Conservation (phyloP, 2,888 invertebrate species). For the Trilocha varians region DNA sequence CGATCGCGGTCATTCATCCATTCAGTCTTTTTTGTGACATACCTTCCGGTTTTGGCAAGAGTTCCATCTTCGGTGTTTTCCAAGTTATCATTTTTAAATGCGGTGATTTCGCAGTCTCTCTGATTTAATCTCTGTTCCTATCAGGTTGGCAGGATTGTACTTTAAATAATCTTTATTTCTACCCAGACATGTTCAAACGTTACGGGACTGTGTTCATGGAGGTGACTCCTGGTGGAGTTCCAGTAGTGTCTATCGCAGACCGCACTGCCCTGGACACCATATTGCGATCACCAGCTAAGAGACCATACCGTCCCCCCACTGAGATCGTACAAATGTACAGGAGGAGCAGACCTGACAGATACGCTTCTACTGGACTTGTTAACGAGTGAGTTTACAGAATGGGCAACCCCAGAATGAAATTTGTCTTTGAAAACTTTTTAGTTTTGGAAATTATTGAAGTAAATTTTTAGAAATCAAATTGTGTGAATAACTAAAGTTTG, state of each 20-base stretch:
- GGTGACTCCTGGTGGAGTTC: conserved; percentile 81
- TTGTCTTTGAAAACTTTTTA: too few species aligned
- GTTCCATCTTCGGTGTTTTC: too few species aligned
- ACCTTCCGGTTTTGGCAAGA: too few species aligned
- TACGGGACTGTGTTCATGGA: conserved; percentile 87
- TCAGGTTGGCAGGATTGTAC: too few species aligned
- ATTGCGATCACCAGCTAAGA: conserved; percentile 80
- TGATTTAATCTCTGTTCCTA: conserved; percentile 29
- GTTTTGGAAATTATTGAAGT: too few species aligned
- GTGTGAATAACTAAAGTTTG: too few species aligned
- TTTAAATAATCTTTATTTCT: too few species aligned
- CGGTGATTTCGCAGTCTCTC: not conserved
- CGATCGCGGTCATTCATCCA: too few species aligned
- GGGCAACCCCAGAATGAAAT: too few species aligned
- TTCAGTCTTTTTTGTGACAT: too few species aligned
- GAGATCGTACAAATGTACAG: conserved; percentile 86
- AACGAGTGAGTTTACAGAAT: conserved; percentile 90
- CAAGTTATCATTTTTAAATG: too few species aligned
- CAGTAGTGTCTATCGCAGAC: conserved; percentile 82
- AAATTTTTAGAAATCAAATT: too few species aligned
- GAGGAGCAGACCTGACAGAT: conserved; percentile 81
- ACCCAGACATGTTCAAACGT: conserved; percentile 77
- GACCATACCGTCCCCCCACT: conserved; percentile 86
- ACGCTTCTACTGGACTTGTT: conserved; percentile 85
- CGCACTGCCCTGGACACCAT: conserved; percentile 82